Conservation (phyloP, 1,140 invertebrate species). For the Sweltsa coloradensis region DNA sequence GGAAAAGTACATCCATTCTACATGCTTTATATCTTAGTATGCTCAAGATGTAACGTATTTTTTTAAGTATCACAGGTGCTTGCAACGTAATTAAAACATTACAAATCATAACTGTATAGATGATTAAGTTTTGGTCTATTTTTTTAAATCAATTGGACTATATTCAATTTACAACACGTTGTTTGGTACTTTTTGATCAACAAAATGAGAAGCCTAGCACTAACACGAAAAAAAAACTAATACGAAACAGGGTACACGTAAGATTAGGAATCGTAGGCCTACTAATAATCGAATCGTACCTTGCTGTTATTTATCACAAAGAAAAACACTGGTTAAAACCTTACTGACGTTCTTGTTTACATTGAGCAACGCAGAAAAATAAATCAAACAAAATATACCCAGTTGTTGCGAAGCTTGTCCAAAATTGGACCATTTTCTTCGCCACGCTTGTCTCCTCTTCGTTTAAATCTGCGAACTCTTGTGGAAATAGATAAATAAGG, state of each 20-base stretch:
- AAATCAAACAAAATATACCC: slow-evolving; percentile 24
- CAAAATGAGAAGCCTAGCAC: background rate
- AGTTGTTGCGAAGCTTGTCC: slow-evolving; percentile 29
- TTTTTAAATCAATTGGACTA: too few species aligned
- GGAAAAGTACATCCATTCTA: background rate
- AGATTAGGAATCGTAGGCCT: background rate
- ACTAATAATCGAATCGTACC: background rate
- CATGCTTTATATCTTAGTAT: background rate
- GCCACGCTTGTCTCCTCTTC: slow-evolving; percentile 23
- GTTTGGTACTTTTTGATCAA: too few species aligned
- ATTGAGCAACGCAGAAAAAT: background rate
- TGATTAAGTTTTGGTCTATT: too few species aligned
- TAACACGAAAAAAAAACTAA: background rate
- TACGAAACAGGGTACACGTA: background rate
- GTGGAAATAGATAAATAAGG: slow-evolving; percentile 32
- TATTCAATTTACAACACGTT: too few species aligned
- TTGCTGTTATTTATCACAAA: background rate
- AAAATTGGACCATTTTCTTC: slow-evolving; percentile 32
- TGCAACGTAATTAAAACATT: background rate
- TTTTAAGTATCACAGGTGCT: background rate
- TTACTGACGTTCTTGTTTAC: background rate
- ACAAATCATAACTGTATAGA: too few species aligned
- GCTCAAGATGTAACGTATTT: background rate
- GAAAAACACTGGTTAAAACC: background rate
- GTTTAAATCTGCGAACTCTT: slow-evolving; percentile 15